Evolutionary conservation across 2,797 vertebrate genomes (phyloP).

Genomic region (Anabacerthia variegaticeps): DNA sequence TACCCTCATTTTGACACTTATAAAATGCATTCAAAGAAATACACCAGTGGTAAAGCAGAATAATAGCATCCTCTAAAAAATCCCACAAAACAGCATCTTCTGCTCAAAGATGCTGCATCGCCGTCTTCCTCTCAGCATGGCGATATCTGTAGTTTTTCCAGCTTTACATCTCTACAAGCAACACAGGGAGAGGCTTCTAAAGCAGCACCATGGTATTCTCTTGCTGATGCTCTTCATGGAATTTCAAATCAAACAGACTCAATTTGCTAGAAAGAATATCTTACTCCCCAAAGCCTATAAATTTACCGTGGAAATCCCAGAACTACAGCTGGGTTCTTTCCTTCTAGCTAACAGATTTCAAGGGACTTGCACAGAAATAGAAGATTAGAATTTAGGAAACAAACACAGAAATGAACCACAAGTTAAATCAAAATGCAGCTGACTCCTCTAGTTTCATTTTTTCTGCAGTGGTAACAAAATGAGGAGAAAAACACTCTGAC

Average conservation of each 20-base stretch:
- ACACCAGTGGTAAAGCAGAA: neutral
- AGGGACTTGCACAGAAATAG: conserved; percentile 14
- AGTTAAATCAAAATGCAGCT: neutral
- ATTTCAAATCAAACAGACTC: conserved; percentile 24
- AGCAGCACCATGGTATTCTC: neutral
- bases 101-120: neutral
- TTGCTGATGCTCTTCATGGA: neutral
- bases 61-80: neutral
- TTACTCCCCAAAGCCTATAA: neutral
- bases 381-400: conserved; percentile 5
- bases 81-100: neutral
- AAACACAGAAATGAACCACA: neutral
- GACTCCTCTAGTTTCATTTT: neutral
- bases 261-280: neutral
- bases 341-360: conserved; percentile 16
- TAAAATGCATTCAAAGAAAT: neutral
- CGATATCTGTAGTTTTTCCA: neutral
- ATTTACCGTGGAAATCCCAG: neutral
- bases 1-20: neutral
- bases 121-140: neutral
- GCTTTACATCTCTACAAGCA: neutral
- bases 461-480: neutral
- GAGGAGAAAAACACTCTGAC: fast-evolving
- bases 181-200: neutral
- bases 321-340: conserved; percentile 1